Evolutionary conservation across 2,888 invertebrate species (phyloP).

Genomic region (Caenorhabditis afra): DNA sequence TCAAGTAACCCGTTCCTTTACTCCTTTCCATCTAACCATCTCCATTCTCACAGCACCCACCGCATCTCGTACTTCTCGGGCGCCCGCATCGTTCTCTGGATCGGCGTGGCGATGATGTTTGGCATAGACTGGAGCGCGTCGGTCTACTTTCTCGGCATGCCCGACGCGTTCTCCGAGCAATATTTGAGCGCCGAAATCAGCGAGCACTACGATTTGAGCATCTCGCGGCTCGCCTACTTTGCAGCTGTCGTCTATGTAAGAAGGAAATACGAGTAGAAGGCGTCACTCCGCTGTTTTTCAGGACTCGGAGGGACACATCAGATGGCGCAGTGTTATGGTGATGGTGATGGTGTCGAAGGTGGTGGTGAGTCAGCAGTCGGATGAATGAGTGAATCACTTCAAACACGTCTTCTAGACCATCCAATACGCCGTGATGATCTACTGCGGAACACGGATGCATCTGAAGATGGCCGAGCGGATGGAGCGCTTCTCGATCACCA

Average conservation of each 20-base stretch:
- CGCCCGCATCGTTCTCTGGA: conserved; percentile 33
- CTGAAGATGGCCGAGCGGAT: conserved; percentile 52
- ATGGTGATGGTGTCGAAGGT: conserved; percentile 54
- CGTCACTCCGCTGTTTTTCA: conserved; percentile 24
- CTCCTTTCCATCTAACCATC: background rate
- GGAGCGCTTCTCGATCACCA: conserved; percentile 49
- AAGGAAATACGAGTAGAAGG: no score
- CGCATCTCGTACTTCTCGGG: conserved; percentile 36
- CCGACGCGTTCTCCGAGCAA: conserved; percentile 37
- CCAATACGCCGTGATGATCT: conserved; percentile 53
- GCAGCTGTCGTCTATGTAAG: conserved; percentile 53
- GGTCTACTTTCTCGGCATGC: conserved; percentile 50
- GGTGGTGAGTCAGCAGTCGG: conserved; percentile 40
- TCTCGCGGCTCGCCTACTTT: conserved; percentile 47
- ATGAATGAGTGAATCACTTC: no score
- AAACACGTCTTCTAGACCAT: no score
- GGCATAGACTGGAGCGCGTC: conserved; percentile 51
- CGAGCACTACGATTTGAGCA: conserved; percentile 35
- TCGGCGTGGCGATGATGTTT: conserved; percentile 37
- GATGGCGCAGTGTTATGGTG: conserved; percentile 49
- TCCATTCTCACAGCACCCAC: conserved; percentile 17
- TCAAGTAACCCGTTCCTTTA: conserved; percentile 27
- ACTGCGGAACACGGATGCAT: conserved; percentile 51
- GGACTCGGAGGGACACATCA: conserved; percentile 27
- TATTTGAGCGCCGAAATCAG: conserved; percentile 40